These are phyloP conservation scores for Eurytoma californica DNA, from an alignment of 2,888 invertebrate genomes.

Conservation along the genomic window DNA sequence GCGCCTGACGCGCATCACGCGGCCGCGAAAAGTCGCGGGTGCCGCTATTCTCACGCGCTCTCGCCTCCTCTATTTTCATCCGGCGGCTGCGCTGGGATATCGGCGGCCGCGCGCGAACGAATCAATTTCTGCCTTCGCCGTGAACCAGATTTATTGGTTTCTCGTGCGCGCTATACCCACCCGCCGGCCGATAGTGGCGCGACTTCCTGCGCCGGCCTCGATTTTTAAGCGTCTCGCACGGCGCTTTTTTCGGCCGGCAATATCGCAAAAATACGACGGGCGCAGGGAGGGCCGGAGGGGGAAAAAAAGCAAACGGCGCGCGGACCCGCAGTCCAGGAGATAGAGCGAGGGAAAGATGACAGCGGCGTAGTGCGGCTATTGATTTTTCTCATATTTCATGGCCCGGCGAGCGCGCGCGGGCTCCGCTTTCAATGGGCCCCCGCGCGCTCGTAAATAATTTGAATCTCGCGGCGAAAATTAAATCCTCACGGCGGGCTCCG, in stretches of 20 bases:
- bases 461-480: conserved; percentile 51
- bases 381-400: conserved; percentile 48
- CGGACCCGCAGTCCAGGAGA: background rate
- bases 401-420: background rate
- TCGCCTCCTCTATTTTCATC: conserved; percentile 34
- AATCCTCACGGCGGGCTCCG: conserved; percentile 29
- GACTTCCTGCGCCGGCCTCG: conserved; percentile 23
- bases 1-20: background rate
- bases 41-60: conserved; percentile 33
- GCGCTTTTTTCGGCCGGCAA: conserved; percentile 11
- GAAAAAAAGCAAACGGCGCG: conserved; percentile 15
- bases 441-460: conserved; percentile 44
- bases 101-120: conserved; percentile 45
- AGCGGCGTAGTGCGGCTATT: conserved; percentile 26
- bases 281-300: background rate
- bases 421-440: conserved; percentile 28
- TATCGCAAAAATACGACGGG: conserved; percentile 14
- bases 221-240: background rate
- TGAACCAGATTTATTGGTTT: conserved; percentile 60
- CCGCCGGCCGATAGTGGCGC: background rate
- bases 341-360: background rate
- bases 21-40: background rate
- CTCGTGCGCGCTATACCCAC: conserved; percentile 37
- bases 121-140: conserved; percentile 59
- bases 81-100: conserved; percentile 25